Conservation (phyloP, 2,113 vertebrate species). For the Bubo blakistoni region DNA sequence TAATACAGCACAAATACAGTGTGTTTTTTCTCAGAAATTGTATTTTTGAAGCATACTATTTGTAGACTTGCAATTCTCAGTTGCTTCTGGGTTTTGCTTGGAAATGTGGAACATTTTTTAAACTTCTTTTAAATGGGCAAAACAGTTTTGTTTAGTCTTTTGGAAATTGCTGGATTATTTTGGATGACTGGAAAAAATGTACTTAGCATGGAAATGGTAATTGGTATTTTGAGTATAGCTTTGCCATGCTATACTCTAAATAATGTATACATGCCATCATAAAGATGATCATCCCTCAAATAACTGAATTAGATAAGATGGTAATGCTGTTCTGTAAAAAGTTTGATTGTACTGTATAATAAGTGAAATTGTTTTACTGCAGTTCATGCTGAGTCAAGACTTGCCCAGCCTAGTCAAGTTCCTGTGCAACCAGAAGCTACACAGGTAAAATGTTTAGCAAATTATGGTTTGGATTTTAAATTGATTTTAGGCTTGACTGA, state of each 20-base stretch:
- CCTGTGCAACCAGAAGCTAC: slow-evolving; percentile 87
- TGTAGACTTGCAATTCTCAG: neutral
- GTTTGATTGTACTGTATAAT: neutral
- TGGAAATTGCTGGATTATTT: neutral
- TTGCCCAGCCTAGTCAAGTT: slow-evolving; percentile 83
- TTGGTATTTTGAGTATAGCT: neutral
- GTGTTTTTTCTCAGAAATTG: neutral
- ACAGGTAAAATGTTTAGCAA: slow-evolving; percentile 74
- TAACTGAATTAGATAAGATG: neutral
- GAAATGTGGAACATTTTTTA: neutral
- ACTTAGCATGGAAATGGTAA: neutral
- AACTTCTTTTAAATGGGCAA: neutral
- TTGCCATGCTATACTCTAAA: neutral
- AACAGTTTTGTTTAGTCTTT: neutral
- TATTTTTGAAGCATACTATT: neutral
- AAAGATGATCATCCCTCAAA: neutral
- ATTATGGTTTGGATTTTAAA: neutral
- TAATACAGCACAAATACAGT: neutral
- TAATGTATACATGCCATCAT: no score
- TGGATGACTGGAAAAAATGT: neutral
- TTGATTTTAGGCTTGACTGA: neutral
- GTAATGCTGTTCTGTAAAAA: neutral
- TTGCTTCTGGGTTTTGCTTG: neutral
- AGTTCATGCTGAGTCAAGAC: slow-evolving; percentile 89
- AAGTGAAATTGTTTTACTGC: slow-evolving; percentile 26